These are phyloP conservation scores for Ardeotis arabs DNA, from an alignment of 2,113 vertebrate genomes.

Conservation along the genomic window DNA sequence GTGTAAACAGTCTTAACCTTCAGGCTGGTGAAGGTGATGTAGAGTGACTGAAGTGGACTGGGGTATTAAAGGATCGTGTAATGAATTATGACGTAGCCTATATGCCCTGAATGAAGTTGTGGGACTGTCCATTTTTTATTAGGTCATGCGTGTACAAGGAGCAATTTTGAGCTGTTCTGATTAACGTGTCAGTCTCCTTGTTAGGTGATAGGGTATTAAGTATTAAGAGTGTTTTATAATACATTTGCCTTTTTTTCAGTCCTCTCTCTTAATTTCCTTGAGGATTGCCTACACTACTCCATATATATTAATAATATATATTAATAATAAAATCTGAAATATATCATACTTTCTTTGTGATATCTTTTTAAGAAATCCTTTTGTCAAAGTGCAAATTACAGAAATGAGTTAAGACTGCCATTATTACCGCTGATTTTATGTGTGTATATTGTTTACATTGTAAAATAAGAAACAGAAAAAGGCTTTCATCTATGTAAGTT, in stretches of 20 bases:
- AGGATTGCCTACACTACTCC: not conserved
- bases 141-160: not conserved
- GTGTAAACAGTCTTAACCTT: not conserved
- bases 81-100: not conserved
- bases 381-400: not conserved
- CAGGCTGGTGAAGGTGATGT: not conserved
- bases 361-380: not conserved
- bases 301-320: not conserved
- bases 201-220: not conserved
- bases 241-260: not conserved
- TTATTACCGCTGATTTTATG: not conserved
- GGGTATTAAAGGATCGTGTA: not conserved
- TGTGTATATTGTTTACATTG: not conserved
- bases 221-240: not conserved
- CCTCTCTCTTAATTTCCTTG: not conserved
- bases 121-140: not conserved
- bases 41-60: not conserved
- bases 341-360: not conserved
- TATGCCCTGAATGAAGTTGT: not conserved
- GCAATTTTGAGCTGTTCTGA: not conserved
- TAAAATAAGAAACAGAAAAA: not conserved
- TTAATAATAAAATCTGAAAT: not conserved
- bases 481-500: accelerated
- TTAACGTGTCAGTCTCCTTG: not conserved
- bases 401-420: not conserved